A percentile compares a stretch with the other conserved stretches of the same genome.
These are phyloP conservation scores for Parotocinclus haroldoi DNA, from an alignment of 2,797 vertebrate species.

Conservation along the genomic window DNA sequence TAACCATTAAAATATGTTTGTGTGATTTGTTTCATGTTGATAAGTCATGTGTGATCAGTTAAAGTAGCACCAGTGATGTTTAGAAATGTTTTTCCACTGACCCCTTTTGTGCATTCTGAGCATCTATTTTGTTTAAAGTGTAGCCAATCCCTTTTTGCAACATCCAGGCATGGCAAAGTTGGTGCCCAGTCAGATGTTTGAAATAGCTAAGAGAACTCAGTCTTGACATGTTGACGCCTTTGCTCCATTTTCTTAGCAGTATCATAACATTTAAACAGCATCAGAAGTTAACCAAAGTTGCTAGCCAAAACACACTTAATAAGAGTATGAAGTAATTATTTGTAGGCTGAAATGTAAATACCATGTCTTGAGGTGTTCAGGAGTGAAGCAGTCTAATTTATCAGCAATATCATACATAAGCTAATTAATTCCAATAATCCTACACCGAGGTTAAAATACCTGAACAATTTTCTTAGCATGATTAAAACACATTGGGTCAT, in stretches of 20 bases:
- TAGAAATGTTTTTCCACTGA: constrained; percentile 19
- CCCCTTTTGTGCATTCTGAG: constrained; percentile 10
- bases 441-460: no score
- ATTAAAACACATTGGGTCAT: no score
- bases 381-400: no score
- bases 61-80: not conserved
- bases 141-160: constrained; percentile 32
- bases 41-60: constrained; percentile 8
- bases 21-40: constrained; percentile 3
- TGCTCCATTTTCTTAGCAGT: not conserved
- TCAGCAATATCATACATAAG: no score
- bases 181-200: constrained; percentile 25
- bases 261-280: not conserved
- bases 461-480: no score
- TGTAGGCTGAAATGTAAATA: no score
- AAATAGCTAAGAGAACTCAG: constrained; percentile 25
- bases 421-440: no score
- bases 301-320: no score
- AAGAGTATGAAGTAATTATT: no score
- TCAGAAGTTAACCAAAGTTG: not conserved
- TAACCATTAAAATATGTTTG: no score
- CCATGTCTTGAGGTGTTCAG: no score
- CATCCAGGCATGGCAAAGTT: constrained; percentile 21
- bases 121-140: constrained; percentile 29
- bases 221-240: constrained; percentile 26